Percentiles rank a stretch among this genome's conserved stretches.
These are phyloP conservation scores for Stenolophus ochropezus DNA, from an alignment of 2,888 invertebrate species.

Conservation along the genomic window DNA sequence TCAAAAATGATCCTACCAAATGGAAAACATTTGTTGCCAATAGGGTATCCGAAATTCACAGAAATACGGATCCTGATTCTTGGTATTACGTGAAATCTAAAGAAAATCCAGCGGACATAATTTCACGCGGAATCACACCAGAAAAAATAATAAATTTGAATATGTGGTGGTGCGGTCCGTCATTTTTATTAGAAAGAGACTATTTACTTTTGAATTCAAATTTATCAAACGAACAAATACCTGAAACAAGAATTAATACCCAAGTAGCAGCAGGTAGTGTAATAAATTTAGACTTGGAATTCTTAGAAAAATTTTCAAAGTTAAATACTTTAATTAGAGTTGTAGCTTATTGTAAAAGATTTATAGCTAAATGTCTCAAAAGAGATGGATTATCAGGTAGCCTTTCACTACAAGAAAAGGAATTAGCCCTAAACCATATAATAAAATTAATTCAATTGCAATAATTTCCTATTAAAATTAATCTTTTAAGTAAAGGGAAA, in stretches of 20 bases:
- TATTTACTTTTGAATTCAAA: no score
- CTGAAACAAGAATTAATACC: not conserved
- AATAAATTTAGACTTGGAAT: no score
- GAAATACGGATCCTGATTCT: no score
- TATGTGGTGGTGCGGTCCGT: constrained; percentile 62
- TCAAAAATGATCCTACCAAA: constrained; percentile 29
- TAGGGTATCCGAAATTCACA: no score
- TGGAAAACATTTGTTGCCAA: no score
- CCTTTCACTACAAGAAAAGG: not conserved
- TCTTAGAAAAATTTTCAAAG: constrained; percentile 46
- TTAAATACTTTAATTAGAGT: constrained; percentile 55
- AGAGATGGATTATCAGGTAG: no score
- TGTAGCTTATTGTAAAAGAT: constrained; percentile 56
- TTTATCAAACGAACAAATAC: not conserved
- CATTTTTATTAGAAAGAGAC: no score
- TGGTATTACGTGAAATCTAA: constrained; percentile 61
- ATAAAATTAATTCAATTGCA: not conserved
- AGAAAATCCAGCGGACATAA: constrained; percentile 62
- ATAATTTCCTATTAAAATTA: not conserved
- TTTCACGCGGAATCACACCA: constrained; percentile 59
- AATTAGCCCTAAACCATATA: not conserved
- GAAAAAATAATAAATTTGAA: constrained; percentile 3
- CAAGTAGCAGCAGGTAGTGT: no score
- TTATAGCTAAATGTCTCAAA: constrained; percentile 33
- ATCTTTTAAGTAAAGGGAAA: not conserved